These are phyloP conservation scores for Megastigmus dorsalis DNA, from an alignment of 2,888 invertebrate genomes.

Conservation along the genomic window DNA sequence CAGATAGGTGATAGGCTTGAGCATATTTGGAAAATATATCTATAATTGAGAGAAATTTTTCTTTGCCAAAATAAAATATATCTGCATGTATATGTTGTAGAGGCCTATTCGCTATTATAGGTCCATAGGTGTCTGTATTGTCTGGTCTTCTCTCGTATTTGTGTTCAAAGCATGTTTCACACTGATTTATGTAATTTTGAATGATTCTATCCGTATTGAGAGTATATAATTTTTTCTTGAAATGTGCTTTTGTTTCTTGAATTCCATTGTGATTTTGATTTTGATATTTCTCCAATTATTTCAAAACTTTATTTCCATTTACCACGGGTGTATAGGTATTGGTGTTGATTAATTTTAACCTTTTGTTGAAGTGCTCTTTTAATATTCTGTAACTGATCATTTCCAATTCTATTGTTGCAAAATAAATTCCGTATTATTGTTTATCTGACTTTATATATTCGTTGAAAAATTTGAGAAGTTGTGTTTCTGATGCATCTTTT, in stretches of 20 bases:
- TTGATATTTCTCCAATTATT: too few relatives aligned
- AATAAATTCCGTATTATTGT: slow-evolving; percentile 1
- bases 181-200: too few relatives aligned
- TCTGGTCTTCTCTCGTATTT: background rate
- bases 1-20: too few relatives aligned
- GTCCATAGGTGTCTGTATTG: background rate
- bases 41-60: slow-evolving; percentile 1
- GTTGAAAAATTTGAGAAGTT: too few relatives aligned
- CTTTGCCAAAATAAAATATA: background rate
- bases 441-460: background rate
- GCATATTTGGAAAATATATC: slow-evolving; percentile 2
- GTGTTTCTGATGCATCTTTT: background rate
- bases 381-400: background rate
- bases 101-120: background rate
- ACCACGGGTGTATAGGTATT: background rate
- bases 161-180: background rate
- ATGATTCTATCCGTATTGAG: too few relatives aligned
- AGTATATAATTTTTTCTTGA: too few relatives aligned
- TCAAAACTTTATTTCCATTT: background rate
- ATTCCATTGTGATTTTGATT: too few relatives aligned
- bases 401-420: background rate
- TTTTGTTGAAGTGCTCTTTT: slow-evolving; percentile 1
- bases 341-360: slow-evolving; percentile 3
- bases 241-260: too few relatives aligned
- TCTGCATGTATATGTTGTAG: too few relatives aligned